Conservation (phyloP, 2,888 invertebrate species). For the Xestia xanthographa region DNA sequence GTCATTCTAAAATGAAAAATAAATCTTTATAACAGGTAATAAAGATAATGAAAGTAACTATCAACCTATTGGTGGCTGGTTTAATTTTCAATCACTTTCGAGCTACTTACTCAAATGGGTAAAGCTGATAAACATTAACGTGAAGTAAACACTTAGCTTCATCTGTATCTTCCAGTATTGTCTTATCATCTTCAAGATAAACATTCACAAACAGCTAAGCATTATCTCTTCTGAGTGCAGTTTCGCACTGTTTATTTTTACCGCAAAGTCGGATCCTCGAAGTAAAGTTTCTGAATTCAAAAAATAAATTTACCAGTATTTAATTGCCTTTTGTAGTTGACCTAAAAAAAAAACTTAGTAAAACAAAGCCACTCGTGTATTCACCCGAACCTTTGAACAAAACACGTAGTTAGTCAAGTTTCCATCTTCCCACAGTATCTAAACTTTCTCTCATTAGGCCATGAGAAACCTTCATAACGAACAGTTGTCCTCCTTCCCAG, state of each 20-base stretch:
- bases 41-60: conserved; percentile 4
- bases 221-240: conserved; percentile 38
- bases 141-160: conserved; percentile 19
- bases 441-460: conserved; percentile 44
- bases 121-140: conserved; percentile 4
- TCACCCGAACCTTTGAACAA: conserved; percentile 4
- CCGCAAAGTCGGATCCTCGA: background rate
- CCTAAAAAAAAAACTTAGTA: background rate
- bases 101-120: background rate
- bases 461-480: conserved; percentile 50
- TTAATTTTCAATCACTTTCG: background rate
- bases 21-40: background rate
- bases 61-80: background rate
- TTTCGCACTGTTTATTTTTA: conserved; percentile 10
- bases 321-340: background rate
- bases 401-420: background rate
- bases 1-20: background rate
- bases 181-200: conserved; percentile 49
- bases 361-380: conserved; percentile 4
- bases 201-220: conserved; percentile 38
- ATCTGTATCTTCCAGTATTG: conserved; percentile 24
- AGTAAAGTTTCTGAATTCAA: background rate
- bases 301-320: background rate
- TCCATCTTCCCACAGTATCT: conserved; percentile 32
- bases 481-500: conserved; percentile 75